A percentile compares a stretch with the other conserved stretches of the same genome.
phyloP scores from a whole-genome alignment of 30 jellyfish, hydroid and myxozoan genomes.

The Phacellophora camtschatica region DNA sequence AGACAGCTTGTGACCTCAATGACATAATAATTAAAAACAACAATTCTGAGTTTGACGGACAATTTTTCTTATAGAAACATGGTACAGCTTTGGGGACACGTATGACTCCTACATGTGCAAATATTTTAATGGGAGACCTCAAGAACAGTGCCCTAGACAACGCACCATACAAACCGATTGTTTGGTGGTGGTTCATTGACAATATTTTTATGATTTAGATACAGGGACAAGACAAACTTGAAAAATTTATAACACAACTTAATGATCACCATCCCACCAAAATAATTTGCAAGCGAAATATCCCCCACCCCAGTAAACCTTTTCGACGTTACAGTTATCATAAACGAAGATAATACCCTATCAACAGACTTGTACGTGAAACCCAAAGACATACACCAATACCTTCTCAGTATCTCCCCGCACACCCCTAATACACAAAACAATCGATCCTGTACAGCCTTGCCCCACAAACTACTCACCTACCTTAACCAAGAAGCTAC shows the following conservation, averaged over 20 bases:
- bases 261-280: background rate
- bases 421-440: no score
- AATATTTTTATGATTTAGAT: background rate
- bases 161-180: background rate
- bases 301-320: no score
- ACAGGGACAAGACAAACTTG: background rate
- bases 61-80: conserved; percentile 1
- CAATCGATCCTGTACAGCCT: no score
- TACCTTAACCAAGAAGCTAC: no score
- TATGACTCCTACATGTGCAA: background rate
- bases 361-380: no score
- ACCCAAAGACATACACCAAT: no score
- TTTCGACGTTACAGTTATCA: no score
- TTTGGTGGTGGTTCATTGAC: background rate
- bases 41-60: conserved; percentile 23
- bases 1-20: conserved; percentile 14
- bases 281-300: no score
- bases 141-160: conserved; percentile 1
- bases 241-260: background rate
- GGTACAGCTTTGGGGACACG: conserved; percentile 16
- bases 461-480: no score
- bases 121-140: background rate
- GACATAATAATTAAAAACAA: background rate
- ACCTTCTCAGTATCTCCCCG: no score
- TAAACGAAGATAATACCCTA: no score